Base-by-base conservation (phyloP, 2,797 vertebrate genomes). In the Harpagifer antarcticus region DNA sequence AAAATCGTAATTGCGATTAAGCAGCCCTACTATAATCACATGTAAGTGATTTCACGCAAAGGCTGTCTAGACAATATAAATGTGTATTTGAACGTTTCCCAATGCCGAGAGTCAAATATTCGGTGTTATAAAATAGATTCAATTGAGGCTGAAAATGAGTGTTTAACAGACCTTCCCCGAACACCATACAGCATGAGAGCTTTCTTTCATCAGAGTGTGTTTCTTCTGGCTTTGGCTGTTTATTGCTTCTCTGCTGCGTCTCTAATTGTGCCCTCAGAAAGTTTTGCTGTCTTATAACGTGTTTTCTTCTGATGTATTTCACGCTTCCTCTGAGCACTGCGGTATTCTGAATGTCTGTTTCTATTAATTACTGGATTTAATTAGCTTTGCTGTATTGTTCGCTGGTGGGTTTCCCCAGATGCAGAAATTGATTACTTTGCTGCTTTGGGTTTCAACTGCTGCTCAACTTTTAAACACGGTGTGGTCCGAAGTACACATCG, bases 281-380 rank as follows among this genome's bases (percentile, higher is more conserved):
- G 59, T 76, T 86, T 57, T 40, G 12, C 33, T 57, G n/a, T 48
- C 62, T 54, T 20, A 20, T 47, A 42, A 55, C 59, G 70, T 58
- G 54, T 73, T 85, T 76, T 72, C 48, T 73, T 74, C 43, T 5
- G 64, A 72, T 72, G 72, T 66, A 74, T 77, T 80, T 61, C 7
- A 0, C 52, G 3, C 37, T 33, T 76, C 54, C 56, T 68, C 43
- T 8, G 17, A 83, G 65, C n/a, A 2, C 53, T 42, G 66, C 0
- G 7, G 19, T 16, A 7, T 63, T 61, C 53, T 13, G 5, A 47
- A 23, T 73, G 33, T 13, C 49, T 47, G 74, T 61, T 56, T 61
- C 56, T 69, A 56, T 74, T 80, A 80, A 81, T 67, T 76, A 61
- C 61, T 31, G 31, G 31, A 59, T 84, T 80, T 68, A 79, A 78